Evolutionary conservation across 1,140 invertebrate species (phyloP), one percentile per base, ranked within the genome.

Genomic region (Hestina assimilis): DNA sequence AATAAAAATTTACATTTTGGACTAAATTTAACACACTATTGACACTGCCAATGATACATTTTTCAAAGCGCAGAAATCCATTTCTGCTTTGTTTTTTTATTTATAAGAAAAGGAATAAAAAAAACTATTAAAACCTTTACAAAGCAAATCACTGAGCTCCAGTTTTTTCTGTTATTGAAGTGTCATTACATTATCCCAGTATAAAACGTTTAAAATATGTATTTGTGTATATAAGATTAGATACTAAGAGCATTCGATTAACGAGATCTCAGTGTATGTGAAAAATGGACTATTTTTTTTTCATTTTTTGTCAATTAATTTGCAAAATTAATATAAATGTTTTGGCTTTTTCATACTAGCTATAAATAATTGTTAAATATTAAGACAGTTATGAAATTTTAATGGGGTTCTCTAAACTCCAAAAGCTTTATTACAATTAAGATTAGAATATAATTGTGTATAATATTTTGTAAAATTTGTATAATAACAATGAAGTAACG

Each of bases 351-450:
- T 19, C n/a, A 31, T 47, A 35, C 35, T 21, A 14, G 8, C 35
- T 20, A 2, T 47, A 42, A 23, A 42, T 21, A 23, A 42, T 42
- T 12, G 8, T 42, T 38, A 38, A 38, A 17, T 38, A n/a, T 4
- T 38, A 14, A 9, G 33, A 26, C 21, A 26, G 50, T 52, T 52
- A 52, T 52, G 14, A 52, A 51, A 21, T 42, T n/a, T n/a, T 52
- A 52, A 52, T 41, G 35, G 50, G 38, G 38, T 29, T 52, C 38
- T 35, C 50, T 41, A 42, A 41, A 42, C 26, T 52, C 38, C 38
- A 29, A 24, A 57, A 50, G 54, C 54, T 57, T 57, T 57, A 57
- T 48, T 57, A 57, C 35, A 31, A 29, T 29, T 57, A 50, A 50
- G 54, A 48, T 57, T n/a, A 48, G 19, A 29, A 28, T 33, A 29